These are phyloP conservation scores for Drosophila bifasciata DNA, from an alignment of 1,140 invertebrate genomes.

Conservation along the genomic window DNA sequence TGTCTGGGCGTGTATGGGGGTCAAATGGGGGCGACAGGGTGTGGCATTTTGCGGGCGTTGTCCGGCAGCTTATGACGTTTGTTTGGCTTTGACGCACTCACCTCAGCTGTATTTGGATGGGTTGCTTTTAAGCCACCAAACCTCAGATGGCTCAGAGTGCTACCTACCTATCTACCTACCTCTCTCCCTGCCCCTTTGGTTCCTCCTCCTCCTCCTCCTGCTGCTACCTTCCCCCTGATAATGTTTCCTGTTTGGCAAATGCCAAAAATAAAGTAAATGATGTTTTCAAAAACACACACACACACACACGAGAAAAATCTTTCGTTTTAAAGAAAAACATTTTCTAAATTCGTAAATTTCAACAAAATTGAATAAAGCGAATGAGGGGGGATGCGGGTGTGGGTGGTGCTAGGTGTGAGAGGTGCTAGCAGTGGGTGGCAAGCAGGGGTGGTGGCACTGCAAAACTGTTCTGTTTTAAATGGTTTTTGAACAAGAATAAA, in stretches of 20 bases:
- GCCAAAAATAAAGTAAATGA: conserved; percentile 62
- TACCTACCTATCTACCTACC: too few relatives aligned
- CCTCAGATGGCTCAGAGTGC: not conserved
- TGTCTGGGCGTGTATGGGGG: not conserved
- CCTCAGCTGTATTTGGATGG: too few relatives aligned
- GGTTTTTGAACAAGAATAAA: conserved; percentile 33
- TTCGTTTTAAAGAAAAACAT: conserved; percentile 29
- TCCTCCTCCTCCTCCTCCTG: not conserved
- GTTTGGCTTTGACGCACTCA: conserved; percentile 73
- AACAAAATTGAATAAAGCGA: not conserved
- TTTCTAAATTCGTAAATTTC: conserved; percentile 54
- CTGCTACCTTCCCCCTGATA: conserved; percentile 6
- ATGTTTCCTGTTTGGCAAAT: conserved; percentile 69
- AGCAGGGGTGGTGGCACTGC: not conserved
- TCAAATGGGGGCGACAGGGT: not conserved
- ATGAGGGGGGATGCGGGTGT: not conserved
- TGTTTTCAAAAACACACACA: conserved; percentile 40
- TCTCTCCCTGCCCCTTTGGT: not conserved
- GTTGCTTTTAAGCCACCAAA: conserved; percentile 23
- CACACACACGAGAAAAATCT: too few relatives aligned
- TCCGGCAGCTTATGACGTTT: conserved; percentile 64
- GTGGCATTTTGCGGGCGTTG: not conserved
- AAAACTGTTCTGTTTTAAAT: conserved; percentile 39
- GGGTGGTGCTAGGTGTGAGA: not conserved
- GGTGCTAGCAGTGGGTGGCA: not conserved